phyloP scores from a whole-genome alignment of 2,113 vertebrate genomes.

The Ia io region DNA sequence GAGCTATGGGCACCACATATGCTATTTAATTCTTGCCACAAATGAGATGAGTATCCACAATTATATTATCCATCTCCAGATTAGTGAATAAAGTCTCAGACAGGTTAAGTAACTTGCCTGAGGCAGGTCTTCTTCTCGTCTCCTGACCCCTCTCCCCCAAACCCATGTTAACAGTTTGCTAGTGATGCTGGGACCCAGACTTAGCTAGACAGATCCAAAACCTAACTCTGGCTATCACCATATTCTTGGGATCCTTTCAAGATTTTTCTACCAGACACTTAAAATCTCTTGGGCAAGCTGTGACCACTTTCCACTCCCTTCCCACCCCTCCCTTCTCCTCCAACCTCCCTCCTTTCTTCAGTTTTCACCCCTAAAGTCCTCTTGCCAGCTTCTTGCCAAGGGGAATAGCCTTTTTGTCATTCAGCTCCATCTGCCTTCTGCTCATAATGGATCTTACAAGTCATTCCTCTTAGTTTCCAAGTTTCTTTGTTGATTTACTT shows the following conservation, averaged over 20 bases:
- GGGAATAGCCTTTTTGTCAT: background rate
- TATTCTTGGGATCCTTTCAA: background rate
- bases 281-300: background rate
- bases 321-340: background rate
- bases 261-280: background rate
- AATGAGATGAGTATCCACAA: background rate
- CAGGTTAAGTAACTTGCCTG: background rate
- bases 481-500: constrained; percentile 4
- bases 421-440: background rate
- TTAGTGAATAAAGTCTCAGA: background rate
- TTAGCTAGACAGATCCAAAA: background rate
- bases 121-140: background rate
- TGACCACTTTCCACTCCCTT: background rate
- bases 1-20: background rate
- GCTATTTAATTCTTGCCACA: background rate
- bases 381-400: background rate
- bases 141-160: background rate
- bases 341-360: background rate
- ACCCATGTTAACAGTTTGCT: background rate
- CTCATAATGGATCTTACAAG: background rate
- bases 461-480: background rate
- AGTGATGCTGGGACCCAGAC: background rate
- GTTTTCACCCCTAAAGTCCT: background rate
- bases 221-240: background rate
- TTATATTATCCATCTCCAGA: background rate